Conservation (phyloP, 2,888 invertebrate genomes). For the Germaria angustata region DNA sequence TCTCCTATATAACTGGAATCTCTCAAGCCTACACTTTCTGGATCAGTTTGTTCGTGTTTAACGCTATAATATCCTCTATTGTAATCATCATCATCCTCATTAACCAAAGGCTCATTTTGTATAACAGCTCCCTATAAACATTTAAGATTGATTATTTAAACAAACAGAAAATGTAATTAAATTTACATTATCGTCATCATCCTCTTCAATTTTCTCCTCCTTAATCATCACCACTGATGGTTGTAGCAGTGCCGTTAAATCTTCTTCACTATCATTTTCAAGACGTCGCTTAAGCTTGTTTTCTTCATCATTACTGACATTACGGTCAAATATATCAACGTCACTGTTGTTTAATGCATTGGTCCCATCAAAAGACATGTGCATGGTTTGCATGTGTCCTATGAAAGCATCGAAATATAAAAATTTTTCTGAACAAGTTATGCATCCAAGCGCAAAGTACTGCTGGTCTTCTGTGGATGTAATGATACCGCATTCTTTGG, state of each 20-base stretch:
- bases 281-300: constrained; percentile 51
- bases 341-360: constrained; percentile 9
- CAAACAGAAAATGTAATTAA: background rate
- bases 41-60: constrained; percentile 72
- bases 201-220: constrained; percentile 67
- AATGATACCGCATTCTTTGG: constrained; percentile 76
- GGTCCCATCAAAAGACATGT: constrained; percentile 67
- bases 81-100: constrained; percentile 63
- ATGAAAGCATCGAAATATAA: constrained; percentile 77
- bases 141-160: background rate
- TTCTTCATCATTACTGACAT: constrained; percentile 35
- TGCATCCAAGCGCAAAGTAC: constrained; percentile 74
- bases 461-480: constrained; percentile 77
- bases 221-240: constrained; percentile 75
- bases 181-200: constrained; percentile 50
- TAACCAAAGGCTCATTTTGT: constrained; percentile 56
- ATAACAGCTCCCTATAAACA: constrained; percentile 50
- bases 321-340: constrained; percentile 6
- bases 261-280: constrained; percentile 71
- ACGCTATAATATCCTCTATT: constrained; percentile 53
- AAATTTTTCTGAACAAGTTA: constrained; percentile 75
- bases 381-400: constrained; percentile 75
- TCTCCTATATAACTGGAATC: constrained; percentile 58
- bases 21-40: constrained; percentile 69
- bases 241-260: constrained; percentile 73